phyloP scores from a whole-genome alignment of 2,113 vertebrate genomes.

The Vidua chalybeata region DNA sequence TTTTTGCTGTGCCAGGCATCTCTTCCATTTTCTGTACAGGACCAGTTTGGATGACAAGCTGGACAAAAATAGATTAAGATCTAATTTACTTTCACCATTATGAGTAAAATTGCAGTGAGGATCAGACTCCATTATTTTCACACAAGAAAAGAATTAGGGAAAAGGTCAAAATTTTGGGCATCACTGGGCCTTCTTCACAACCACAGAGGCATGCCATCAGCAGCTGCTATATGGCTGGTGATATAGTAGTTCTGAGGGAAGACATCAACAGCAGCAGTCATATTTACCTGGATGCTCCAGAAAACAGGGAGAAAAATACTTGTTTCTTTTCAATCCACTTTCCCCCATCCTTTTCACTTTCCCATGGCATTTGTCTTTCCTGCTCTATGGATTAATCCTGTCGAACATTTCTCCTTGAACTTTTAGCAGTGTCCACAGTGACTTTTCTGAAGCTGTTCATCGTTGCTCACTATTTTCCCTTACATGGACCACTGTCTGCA shows the following conservation, averaged over 20 bases:
- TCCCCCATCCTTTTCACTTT: background rate
- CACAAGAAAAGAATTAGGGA: background rate
- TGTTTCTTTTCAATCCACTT: background rate
- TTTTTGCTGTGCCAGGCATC: background rate
- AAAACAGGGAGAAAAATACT: background rate
- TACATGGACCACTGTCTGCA: background rate
- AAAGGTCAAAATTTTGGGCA: background rate
- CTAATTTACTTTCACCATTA: background rate
- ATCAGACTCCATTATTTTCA: background rate
- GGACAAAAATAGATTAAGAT: background rate
- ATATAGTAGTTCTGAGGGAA: background rate
- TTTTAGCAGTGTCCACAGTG: background rate
- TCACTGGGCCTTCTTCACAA: background rate
- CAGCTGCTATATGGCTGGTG: background rate
- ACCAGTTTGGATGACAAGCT: background rate
- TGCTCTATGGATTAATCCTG: background rate
- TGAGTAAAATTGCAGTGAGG: background rate
- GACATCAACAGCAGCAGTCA: background rate
- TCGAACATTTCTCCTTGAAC: background rate
- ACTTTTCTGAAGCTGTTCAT: background rate
- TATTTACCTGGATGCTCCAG: background rate
- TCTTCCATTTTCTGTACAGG: background rate
- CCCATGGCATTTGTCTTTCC: background rate
- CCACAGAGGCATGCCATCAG: background rate
- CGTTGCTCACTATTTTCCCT: background rate